A percentile compares a stretch with the other conserved stretches of the same genome.
These are phyloP conservation scores for Troglohyphantes excavatus DNA, from an alignment of 2,888 invertebrate species.

Conservation along the genomic window DNA sequence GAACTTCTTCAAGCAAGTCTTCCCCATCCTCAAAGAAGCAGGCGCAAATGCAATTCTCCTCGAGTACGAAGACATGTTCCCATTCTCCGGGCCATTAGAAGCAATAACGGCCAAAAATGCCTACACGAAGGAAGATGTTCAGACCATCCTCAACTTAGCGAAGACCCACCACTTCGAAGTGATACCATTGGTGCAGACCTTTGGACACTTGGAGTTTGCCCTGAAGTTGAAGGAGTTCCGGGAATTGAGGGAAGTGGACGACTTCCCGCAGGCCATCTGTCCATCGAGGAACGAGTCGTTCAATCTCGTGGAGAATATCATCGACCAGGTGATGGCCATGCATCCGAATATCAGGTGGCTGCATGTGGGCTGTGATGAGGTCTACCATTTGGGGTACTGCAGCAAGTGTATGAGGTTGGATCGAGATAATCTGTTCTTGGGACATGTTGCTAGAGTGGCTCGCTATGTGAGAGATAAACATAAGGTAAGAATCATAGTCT, in stretches of 20 bases:
- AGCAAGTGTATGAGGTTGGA: slow-evolving; percentile 78
- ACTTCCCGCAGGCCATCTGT: slow-evolving; percentile 82
- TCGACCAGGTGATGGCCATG: slow-evolving; percentile 83
- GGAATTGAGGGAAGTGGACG: slow-evolving; percentile 82
- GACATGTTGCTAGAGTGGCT: slow-evolving; percentile 84
- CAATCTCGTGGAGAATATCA: slow-evolving; percentile 82
- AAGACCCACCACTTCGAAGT: slow-evolving; percentile 81
- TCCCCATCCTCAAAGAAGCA: slow-evolving; percentile 82
- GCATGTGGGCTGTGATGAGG: slow-evolving; percentile 80
- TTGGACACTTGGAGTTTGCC: slow-evolving; percentile 84
- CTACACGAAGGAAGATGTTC: slow-evolving; percentile 82
- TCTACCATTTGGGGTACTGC: slow-evolving; percentile 79
- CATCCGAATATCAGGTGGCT: slow-evolving; percentile 81
- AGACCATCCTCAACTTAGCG: slow-evolving; percentile 81
- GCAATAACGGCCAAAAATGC: slow-evolving; percentile 82
- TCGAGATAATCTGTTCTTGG: slow-evolving; percentile 74
- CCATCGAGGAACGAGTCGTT: slow-evolving; percentile 82
- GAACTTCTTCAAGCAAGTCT: slow-evolving; percentile 80
- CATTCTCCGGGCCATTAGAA: slow-evolving; percentile 82
- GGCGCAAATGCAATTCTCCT: slow-evolving; percentile 83
- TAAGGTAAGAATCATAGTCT: slow-evolving; percentile 81
- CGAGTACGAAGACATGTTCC: slow-evolving; percentile 84
- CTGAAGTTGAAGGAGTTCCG: slow-evolving; percentile 83
- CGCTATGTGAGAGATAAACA: slow-evolving; percentile 86
- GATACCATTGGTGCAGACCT: slow-evolving; percentile 83